Evolutionary conservation across 2,797 vertebrate species (phyloP).

Genomic region (Poeciliopsis gracilis): DNA sequence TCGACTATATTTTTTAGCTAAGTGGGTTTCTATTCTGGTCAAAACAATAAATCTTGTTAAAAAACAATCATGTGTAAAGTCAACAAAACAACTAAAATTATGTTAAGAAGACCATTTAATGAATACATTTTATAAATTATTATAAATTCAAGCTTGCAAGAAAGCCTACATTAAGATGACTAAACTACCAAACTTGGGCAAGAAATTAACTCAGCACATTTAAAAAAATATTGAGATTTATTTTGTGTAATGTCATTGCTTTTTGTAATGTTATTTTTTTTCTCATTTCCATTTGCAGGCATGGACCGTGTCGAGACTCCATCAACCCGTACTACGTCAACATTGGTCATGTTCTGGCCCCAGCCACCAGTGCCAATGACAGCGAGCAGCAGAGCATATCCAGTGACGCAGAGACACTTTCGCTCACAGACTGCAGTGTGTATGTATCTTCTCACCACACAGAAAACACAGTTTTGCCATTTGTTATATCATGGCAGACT

Average conservation of each 20-base stretch:
- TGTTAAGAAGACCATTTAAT: background rate
- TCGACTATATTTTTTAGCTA: background rate
- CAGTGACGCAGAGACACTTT: slow-evolving; percentile 95
- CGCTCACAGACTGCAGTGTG: slow-evolving; percentile 96
- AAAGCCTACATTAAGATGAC: background rate
- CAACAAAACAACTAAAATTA: background rate
- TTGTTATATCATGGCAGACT: background rate
- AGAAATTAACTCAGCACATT: background rate
- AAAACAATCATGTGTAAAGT: background rate
- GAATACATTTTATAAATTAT: background rate
- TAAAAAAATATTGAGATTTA: background rate
- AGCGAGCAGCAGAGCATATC: slow-evolving; percentile 99
- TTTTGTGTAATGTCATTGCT: background rate
- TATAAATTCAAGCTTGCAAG: background rate
- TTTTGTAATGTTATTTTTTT: slow-evolving; percentile 21
- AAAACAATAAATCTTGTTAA: background rate
- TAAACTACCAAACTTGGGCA: background rate
- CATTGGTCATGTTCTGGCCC: slow-evolving; percentile 89
- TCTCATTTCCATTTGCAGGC: slow-evolving; percentile 55
- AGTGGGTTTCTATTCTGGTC: background rate
- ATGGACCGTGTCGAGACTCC: slow-evolving; percentile 85
- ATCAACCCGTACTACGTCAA: slow-evolving; percentile 93
- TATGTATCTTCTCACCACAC: slow-evolving; percentile 76
- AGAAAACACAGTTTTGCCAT: slow-evolving; percentile 1
- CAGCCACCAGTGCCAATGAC: slow-evolving; percentile 94